Evolutionary conservation across 2,113 vertebrate species (phyloP), one percentile per base, ranked within the genome.

Genomic region (Ceratotherium simum): DNA sequence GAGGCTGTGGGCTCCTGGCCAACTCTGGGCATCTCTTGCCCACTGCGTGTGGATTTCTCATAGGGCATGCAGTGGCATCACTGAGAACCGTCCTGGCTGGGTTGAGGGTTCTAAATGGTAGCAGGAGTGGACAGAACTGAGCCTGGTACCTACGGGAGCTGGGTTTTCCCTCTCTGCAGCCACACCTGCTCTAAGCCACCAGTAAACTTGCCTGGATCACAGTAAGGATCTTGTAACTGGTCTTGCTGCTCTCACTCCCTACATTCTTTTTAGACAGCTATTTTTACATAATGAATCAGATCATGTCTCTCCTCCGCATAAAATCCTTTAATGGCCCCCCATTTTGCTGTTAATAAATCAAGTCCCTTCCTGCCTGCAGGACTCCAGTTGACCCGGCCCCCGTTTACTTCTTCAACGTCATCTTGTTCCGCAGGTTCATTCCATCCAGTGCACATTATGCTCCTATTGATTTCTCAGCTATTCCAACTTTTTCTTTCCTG

Each of bases 341-440:
- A 14, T 64, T 75, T 96, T 42, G 76, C 64, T 96, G 67, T 80
- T 76, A 69, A 95, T 81, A 81, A 80, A 96, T 60, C 36, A 51
- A 72, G 60, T 62, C 54, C 33, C 29, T 46, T 8, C 3, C 0
- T 4, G 46, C 17, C 85, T 14, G 9, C 8, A 67, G 81, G 88
- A 39, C 20, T n/a, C 70, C 48, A 36, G 13, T 1, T 3, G 36
- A 2, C 6, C 9, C 5, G 29, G 42, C 6, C 29, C 58, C 58
- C 8, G 36, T 33, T 72, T 7, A 12, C 51, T 21, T 70, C 51
- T 51, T 51, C 21, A 2, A 5, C 2, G 17, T 36, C 18, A 7
- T 58, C 42, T 51, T 20, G 20, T 3, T 62, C 33, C 31, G 13
- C 10, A 7, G 12, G n/a, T 20, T 60, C 21, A 0, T 79, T 31